Evolutionary conservation across 1,140 invertebrate species (phyloP).

Genomic region (Muscidifurax raptorellus): DNA sequence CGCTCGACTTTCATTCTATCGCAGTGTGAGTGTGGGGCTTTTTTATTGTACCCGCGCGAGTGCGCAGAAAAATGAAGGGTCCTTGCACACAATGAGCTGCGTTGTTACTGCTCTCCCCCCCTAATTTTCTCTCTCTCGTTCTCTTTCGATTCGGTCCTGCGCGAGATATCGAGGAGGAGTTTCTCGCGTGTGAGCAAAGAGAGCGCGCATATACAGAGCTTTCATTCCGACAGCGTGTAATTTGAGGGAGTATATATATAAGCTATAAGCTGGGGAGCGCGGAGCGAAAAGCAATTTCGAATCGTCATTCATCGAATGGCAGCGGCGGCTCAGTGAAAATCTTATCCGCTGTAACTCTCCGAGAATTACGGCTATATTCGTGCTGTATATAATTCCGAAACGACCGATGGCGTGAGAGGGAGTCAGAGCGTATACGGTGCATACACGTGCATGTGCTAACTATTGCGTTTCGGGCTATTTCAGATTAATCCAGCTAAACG

Average conservation of each 20-base stretch:
- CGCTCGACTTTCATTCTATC: background rate
- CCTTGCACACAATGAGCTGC: no score
- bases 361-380: no score
- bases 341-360: background rate
- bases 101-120: background rate
- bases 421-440: no score
- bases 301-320: slow-evolving; percentile 6
- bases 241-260: background rate
- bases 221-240: background rate
- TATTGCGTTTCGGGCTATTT: no score
- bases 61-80: background rate
- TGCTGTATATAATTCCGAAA: no score
- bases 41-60: background rate
- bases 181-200: background rate
- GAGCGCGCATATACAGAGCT: background rate
- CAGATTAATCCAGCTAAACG: no score
- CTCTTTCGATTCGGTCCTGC: background rate
- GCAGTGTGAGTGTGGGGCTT: background rate
- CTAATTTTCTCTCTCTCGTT: background rate
- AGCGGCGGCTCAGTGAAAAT: background rate
- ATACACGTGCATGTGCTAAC: no score
- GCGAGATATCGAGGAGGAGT: background rate
- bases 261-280: background rate
- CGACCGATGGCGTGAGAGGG: no score
- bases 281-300: slow-evolving; percentile 27